phyloP scores from a whole-genome alignment of 2,797 vertebrate species.

The Periparus ater region DNA sequence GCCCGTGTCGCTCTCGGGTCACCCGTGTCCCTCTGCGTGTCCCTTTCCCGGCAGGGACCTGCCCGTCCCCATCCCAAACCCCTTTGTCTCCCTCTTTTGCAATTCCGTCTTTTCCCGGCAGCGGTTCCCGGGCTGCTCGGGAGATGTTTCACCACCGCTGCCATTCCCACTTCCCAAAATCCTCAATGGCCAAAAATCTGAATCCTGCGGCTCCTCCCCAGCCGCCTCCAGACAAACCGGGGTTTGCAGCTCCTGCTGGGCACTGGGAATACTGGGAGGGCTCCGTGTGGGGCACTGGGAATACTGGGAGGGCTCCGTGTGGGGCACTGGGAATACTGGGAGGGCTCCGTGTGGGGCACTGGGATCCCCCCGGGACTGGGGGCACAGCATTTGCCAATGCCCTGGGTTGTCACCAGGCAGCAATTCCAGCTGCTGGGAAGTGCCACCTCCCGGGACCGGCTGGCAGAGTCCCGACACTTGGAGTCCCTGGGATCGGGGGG shows the following conservation, averaged over 20 bases:
- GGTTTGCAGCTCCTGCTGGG: not conserved
- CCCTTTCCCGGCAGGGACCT: rapidly evolving
- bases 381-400: rapidly evolving
- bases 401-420: rapidly evolving
- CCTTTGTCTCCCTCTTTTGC: not conserved
- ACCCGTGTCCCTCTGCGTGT: rapidly evolving
- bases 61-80: rapidly evolving
- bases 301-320: rapidly evolving
- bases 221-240: rapidly evolving
- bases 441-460: not conserved
- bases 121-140: not conserved
- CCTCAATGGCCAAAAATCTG: too few species aligned
- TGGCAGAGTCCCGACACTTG: not conserved
- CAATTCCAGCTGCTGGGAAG: not conserved
- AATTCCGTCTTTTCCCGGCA: not conserved
- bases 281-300: not conserved
- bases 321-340: not conserved
- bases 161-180: not conserved
- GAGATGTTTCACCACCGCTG: not conserved
- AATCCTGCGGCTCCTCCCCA: not conserved
- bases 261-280: rapidly evolving
- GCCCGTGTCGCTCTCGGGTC: rapidly evolving
- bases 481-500: not conserved
- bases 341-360: not conserved
- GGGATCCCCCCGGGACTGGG: not conserved